Evolutionary conservation across 2,797 vertebrate species (phyloP).

Genomic region (Buphagus erythrorhynchus): DNA sequence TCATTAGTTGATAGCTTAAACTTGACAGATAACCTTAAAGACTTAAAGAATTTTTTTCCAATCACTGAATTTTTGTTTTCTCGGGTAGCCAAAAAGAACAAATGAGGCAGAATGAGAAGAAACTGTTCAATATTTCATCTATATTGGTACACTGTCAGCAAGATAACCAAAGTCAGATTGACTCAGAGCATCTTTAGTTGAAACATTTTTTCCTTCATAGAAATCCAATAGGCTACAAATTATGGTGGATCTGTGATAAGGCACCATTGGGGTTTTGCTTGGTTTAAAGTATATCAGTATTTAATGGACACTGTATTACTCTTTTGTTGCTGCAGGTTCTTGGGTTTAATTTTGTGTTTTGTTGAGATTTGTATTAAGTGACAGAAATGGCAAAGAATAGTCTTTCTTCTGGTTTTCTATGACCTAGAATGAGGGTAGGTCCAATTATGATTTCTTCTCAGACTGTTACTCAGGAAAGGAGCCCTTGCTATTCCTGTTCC

Average conservation of each 20-base stretch:
- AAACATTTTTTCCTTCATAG: background rate
- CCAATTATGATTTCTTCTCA: background rate
- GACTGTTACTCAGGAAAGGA: background rate
- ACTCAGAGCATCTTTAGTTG: background rate
- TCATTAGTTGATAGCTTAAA: background rate
- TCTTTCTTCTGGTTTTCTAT: background rate
- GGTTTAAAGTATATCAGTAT: background rate
- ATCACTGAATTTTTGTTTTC: background rate
- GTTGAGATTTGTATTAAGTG: background rate
- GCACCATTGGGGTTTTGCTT: fast-evolving
- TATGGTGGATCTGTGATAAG: background rate
- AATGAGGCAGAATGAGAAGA: background rate
- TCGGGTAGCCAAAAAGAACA: background rate
- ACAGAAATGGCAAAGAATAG: background rate
- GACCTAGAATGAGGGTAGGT: background rate
- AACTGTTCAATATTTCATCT: background rate
- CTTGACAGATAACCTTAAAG: background rate
- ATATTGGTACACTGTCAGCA: background rate
- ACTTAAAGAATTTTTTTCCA: background rate
- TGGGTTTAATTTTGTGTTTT: background rate
- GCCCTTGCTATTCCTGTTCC: background rate
- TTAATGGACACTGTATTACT: background rate
- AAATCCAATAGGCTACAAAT: background rate
- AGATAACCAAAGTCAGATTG: background rate
- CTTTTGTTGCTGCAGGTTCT: background rate